Evolutionary conservation across 1,140 invertebrate genomes (phyloP).

Genomic region (Charaxes varanes): DNA sequence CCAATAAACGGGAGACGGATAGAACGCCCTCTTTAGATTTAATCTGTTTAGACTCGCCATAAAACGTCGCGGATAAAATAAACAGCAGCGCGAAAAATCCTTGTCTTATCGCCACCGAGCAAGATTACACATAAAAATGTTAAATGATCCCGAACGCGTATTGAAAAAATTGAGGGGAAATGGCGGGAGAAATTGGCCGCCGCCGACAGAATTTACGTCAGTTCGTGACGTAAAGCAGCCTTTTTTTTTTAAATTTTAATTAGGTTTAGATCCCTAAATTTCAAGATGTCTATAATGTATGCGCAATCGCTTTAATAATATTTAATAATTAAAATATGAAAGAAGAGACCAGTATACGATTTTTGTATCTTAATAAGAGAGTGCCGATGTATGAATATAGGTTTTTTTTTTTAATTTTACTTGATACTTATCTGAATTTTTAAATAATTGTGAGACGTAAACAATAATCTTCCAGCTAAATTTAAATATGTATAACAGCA

Average conservation of each 20-base stretch:
- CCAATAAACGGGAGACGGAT: slow-evolving; percentile 40
- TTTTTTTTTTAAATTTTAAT: slow-evolving; percentile 4
- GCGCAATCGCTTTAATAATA: not conserved
- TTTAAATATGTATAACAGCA: too few relatives aligned
- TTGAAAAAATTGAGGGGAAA: slow-evolving; percentile 68
- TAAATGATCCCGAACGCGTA: slow-evolving; percentile 70
- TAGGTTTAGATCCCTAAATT: slow-evolving; percentile 3
- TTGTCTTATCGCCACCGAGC: slow-evolving; percentile 64
- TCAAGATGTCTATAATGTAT: not conserved
- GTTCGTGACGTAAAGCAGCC: slow-evolving; percentile 26
- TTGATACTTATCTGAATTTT: too few relatives aligned
- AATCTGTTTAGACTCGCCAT: slow-evolving; percentile 63
- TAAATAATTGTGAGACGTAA: too few relatives aligned
- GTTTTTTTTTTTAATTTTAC: too few relatives aligned
- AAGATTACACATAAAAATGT: slow-evolving; percentile 74
- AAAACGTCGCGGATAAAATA: slow-evolving; percentile 70
- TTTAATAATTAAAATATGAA: too few relatives aligned
- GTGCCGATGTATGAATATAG: too few relatives aligned
- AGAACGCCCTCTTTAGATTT: slow-evolving; percentile 53
- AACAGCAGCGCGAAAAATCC: slow-evolving; percentile 59
- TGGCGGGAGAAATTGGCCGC: slow-evolving; percentile 50
- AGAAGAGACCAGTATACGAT: too few relatives aligned
- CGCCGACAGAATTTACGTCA: slow-evolving; percentile 24
- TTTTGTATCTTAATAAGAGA: too few relatives aligned
- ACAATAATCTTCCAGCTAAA: too few relatives aligned